Percentiles rank a stretch among this genome's conserved stretches.
These are phyloP conservation scores for Chascanopsetta lugubris DNA, from an alignment of 2,113 vertebrate genomes.

Conservation along the genomic window DNA sequence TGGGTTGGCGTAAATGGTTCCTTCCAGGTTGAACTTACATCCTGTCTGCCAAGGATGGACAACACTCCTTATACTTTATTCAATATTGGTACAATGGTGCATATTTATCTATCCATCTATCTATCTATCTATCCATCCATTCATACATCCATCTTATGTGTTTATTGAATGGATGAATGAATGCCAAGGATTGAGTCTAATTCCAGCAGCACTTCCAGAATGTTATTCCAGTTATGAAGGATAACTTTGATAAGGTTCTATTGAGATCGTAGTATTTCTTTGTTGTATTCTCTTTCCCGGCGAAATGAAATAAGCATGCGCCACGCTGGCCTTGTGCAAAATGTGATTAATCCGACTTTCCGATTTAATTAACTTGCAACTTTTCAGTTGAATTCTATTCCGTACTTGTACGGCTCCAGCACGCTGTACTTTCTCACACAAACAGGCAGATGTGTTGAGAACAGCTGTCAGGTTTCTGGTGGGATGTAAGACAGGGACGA, in stretches of 20 bases:
- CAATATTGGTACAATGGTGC: too few relatives aligned
- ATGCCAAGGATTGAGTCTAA: conserved; percentile 38
- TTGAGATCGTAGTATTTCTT: conserved; percentile 29
- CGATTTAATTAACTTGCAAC: conserved; percentile 24
- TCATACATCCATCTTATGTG: too few relatives aligned
- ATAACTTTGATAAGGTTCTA: conserved; percentile 41
- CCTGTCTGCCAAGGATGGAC: too few relatives aligned
- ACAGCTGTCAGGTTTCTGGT: conserved; percentile 15
- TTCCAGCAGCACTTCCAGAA: conserved; percentile 42
- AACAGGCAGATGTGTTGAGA: conserved; percentile 3
- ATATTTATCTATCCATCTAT: too few relatives aligned
- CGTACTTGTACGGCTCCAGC: not conserved
- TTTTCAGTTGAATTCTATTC: not conserved
- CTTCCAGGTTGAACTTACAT: too few relatives aligned
- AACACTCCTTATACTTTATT: too few relatives aligned
- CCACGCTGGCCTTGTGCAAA: conserved; percentile 34
- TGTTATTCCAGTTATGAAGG: conserved; percentile 36
- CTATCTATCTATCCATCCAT: too few relatives aligned
- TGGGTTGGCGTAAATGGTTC: too few relatives aligned
- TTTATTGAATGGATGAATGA: too few relatives aligned
- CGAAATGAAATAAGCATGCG: conserved; percentile 39
- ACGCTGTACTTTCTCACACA: not conserved
- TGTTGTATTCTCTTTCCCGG: conserved; percentile 34
- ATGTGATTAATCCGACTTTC: conserved; percentile 30
- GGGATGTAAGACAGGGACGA: conserved; percentile 4